These are phyloP conservation scores for Xerus inauris DNA, from an alignment of 2,113 vertebrate species.

Conservation along the genomic window DNA sequence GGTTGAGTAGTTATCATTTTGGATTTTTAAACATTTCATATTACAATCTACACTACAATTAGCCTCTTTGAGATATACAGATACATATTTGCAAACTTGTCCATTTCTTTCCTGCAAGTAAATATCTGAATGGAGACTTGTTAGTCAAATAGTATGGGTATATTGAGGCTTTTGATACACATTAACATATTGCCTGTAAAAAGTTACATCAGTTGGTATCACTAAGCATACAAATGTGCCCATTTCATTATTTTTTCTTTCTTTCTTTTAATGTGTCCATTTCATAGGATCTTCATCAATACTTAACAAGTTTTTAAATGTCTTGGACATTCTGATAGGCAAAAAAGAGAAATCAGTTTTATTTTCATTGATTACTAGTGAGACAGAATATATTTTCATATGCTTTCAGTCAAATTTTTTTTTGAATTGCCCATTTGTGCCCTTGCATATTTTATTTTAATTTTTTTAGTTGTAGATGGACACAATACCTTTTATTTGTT, in stretches of 20 bases:
- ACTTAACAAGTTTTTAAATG: conserved; percentile 13
- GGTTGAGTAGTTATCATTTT: conserved; percentile 2
- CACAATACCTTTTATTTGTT: no score
- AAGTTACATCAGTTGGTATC: background rate
- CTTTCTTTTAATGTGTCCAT: background rate
- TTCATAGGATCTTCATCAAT: conserved; percentile 26
- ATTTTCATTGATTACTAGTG: conserved; percentile 21
- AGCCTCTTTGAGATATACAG: background rate
- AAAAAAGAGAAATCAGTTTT: conserved; percentile 4
- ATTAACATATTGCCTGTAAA: background rate
- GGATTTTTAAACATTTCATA: conserved; percentile 38
- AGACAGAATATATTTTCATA: conserved; percentile 28
- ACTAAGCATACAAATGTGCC: background rate
- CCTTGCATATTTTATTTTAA: background rate
- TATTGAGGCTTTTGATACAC: background rate
- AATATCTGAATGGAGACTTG: conserved; percentile 1
- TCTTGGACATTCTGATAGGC: background rate
- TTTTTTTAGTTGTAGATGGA: no score
- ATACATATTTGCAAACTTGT: background rate
- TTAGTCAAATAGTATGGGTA: conserved; percentile 28
- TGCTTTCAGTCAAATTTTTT: conserved; percentile 12
- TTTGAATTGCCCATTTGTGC: background rate
- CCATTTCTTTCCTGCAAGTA: conserved; percentile 3
- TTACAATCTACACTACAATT: background rate
- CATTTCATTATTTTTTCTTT: background rate